Conservation (phyloP, 1,140 invertebrate genomes). For the Drosophila neocordata region DNA sequence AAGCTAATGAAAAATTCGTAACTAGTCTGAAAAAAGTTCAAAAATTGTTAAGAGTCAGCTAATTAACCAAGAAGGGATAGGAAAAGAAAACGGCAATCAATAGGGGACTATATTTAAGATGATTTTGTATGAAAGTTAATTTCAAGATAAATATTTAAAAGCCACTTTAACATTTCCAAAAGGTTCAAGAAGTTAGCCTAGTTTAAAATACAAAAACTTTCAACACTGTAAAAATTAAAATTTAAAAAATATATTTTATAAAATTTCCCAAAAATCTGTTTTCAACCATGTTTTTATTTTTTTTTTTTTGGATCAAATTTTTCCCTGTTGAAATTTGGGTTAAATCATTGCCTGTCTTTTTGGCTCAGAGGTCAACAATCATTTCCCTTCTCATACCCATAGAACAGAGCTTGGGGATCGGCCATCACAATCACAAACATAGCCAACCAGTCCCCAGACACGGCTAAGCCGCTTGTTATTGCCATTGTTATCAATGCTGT, state of each 20-base stretch:
- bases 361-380: conserved; percentile 44
- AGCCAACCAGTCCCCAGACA: conserved; percentile 38
- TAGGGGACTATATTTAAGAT: not conserved
- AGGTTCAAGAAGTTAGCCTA: no score
- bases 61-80: not conserved
- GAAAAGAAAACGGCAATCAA: not conserved
- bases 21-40: not conserved
- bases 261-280: no score
- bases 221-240: no score
- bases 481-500: conserved; percentile 77
- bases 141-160: no score
- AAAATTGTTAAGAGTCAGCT: not conserved
- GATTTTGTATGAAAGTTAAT: not conserved
- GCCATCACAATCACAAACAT: conserved; percentile 48
- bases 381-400: conserved; percentile 32
- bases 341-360: conserved; percentile 3
- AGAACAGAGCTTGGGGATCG: conserved; percentile 19
- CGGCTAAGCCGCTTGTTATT: conserved; percentile 56
- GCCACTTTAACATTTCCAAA: no score
- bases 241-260: no score
- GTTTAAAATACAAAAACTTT: no score
- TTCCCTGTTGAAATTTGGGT: not conserved
- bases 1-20: conserved; percentile 15
- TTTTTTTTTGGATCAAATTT: conserved; percentile 8
- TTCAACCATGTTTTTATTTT: no score